A percentile compares a stretch with the other conserved stretches of the same genome.
phyloP scores from a whole-genome alignment of 2,113 vertebrate genomes.

The Mustelus asterias region DNA sequence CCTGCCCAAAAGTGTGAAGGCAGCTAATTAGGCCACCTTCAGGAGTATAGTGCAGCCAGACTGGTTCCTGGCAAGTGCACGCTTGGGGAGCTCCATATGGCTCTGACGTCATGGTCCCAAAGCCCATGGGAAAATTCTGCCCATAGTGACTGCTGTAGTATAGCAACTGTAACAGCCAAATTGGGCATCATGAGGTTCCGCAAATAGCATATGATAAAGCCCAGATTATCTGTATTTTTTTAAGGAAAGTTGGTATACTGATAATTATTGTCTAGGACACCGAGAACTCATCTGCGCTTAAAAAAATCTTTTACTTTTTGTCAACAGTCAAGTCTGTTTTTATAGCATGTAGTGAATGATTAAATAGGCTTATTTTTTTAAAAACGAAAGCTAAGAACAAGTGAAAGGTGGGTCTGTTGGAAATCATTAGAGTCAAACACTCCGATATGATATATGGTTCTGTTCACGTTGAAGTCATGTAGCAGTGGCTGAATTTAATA shows the following conservation, averaged over 20 bases:
- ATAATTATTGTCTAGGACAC: background rate
- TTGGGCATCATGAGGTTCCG: background rate
- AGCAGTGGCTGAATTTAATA: background rate
- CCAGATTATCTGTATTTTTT: background rate
- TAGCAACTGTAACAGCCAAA: background rate
- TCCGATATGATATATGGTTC: background rate
- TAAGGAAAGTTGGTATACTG: background rate
- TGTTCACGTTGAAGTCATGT: background rate
- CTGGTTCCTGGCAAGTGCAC: too few species aligned
- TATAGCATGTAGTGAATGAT: background rate
- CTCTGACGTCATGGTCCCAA: too few species aligned
- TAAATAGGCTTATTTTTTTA: background rate
- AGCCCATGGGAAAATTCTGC: background rate
- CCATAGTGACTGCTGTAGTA: background rate
- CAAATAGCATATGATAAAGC: background rate
- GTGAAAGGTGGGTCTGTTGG: background rate
- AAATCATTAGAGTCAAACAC: background rate
- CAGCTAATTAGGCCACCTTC: too few species aligned
- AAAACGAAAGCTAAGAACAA: background rate
- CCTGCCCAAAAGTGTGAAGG: too few species aligned
- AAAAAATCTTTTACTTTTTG: background rate
- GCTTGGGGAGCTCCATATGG: too few species aligned
- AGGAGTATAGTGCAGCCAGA: too few species aligned
- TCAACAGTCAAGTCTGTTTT: background rate
- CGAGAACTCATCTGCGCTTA: background rate